Percentiles rank a stretch among this genome's conserved stretches.
Evolutionary conservation across 2,797 vertebrate genomes (phyloP).

Genomic region (Gymnopithys bicolor): DNA sequence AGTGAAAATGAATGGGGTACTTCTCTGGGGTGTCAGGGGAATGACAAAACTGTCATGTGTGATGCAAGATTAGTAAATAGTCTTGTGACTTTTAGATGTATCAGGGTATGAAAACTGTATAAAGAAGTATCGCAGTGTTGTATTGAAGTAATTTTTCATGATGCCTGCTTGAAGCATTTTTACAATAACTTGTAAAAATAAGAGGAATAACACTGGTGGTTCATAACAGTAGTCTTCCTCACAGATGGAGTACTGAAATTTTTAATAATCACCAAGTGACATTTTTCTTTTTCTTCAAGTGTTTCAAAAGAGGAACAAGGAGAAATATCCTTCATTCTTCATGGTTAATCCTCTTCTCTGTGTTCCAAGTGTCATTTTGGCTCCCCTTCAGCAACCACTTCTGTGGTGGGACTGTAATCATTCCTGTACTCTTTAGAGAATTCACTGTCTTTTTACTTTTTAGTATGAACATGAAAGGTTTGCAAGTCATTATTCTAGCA

Average conservation of each 20-base stretch:
- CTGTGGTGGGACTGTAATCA: conserved; percentile 47
- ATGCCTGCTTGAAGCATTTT: background rate
- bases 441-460: background rate
- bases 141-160: background rate
- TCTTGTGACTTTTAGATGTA: background rate
- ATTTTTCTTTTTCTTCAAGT: background rate
- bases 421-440: conserved; percentile 24
- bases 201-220: background rate
- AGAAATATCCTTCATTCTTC: background rate
- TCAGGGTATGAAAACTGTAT: background rate
- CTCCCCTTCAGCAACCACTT: conserved; percentile 19
- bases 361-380: background rate
- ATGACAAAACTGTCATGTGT: background rate
- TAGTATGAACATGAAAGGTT: background rate
- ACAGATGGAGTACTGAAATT: background rate
- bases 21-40: background rate
- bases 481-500: background rate
- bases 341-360: background rate
- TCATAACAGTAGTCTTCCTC: background rate
- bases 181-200: background rate
- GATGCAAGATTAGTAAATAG: background rate
- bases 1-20: background rate
- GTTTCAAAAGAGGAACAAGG: background rate
- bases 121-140: background rate
- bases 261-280: background rate